These are phyloP conservation scores for Nannobrachium achirus DNA, from an alignment of 2,113 vertebrate genomes.

Conservation along the genomic window DNA sequence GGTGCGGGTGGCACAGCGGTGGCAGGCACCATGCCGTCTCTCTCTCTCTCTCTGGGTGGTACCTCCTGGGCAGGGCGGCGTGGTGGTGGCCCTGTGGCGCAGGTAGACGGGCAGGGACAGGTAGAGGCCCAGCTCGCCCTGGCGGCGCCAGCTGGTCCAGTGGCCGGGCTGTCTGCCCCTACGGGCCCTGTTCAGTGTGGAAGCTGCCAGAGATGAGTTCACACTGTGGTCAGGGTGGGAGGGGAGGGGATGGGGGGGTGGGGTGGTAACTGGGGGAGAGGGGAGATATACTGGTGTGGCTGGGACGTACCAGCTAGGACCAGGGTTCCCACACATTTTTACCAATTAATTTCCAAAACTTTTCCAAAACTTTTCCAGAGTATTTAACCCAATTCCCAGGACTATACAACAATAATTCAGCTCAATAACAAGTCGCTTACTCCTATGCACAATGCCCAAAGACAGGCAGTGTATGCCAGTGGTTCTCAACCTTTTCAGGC, in stretches of 20 bases:
- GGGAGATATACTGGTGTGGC: slow-evolving; percentile 8
- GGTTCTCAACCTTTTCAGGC: too few relatives aligned
- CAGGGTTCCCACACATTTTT: too few relatives aligned
- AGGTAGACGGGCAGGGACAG: slow-evolving; percentile 70
- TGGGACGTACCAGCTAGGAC: slow-evolving; percentile 53
- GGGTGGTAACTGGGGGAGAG: neutral
- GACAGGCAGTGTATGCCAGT: too few relatives aligned
- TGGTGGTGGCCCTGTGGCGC: slow-evolving; percentile 41
- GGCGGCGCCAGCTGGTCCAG: slow-evolving; percentile 70
- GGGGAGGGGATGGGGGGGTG: neutral
- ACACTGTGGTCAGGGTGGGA: slow-evolving; percentile 58
- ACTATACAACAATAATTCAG: too few relatives aligned
- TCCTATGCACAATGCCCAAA: too few relatives aligned
- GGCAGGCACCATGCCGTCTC: slow-evolving; percentile 26
- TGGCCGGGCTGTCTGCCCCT: slow-evolving; percentile 57
- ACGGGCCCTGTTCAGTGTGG: slow-evolving; percentile 63
- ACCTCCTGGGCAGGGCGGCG: slow-evolving; percentile 75
- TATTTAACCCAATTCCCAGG: too few relatives aligned
- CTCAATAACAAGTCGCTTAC: too few relatives aligned
- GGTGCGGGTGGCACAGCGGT: slow-evolving; percentile 2
- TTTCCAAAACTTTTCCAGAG: too few relatives aligned
- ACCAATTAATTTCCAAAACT: too few relatives aligned
- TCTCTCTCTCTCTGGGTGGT: slow-evolving; percentile 31
- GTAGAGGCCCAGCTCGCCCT: slow-evolving; percentile 63
- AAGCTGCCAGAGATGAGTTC: slow-evolving; percentile 67